Evolutionary conservation across 2,888 invertebrate genomes (phyloP), one percentile per base, ranked within the genome.

Genomic region (Latheticus oryzae): DNA sequence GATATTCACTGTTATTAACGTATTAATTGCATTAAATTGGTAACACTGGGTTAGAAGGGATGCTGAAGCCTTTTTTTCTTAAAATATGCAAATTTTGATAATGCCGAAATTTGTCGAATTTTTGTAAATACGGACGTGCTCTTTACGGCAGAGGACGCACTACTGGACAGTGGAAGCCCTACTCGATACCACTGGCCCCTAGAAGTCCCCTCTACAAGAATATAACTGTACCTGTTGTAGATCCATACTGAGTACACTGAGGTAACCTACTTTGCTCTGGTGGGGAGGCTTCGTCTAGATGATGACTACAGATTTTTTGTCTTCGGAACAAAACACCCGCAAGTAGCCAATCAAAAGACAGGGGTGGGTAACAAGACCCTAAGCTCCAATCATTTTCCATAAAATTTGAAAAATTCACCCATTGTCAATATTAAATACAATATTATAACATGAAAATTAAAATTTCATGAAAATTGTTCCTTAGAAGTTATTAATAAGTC

Each of bases 141-240:
- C 69, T 63, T 61, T 56, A 50, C 68, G 68, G 66, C 68, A 64
- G 71, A 69, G 69, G 70, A 71, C 70, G 65, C 69, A 73, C 72
- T 71, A 76, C 75, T 76, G 74, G 74, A 70, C 74, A 74, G 66
- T 71, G 71, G 67, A 73, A 65, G 70, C 74, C 75, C 74, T 73
- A 74, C 74, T 66, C 72, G 62, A 67, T 51, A 57, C 63, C 58
- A 60, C 61, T 66, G 64, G 64, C 65, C 61, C 65, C 67, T 64
- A 53, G 60, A 60, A 62, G 66, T 64, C 71, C 70, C 60, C 66
- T 66, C 65, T 69, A 63, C 64, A 70, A 72, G 71, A 70, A 71
- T 48, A 59, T 78, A 78, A 78, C 78, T 76, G 78, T 78, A 77
- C 76, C 75, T 75, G 77, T 77, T 76, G 77, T 78, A 78, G 75